Evolutionary conservation across 2,888 invertebrate genomes (phyloP), one percentile per base, ranked within the genome.

Genomic region (Eurytoma californica): DNA sequence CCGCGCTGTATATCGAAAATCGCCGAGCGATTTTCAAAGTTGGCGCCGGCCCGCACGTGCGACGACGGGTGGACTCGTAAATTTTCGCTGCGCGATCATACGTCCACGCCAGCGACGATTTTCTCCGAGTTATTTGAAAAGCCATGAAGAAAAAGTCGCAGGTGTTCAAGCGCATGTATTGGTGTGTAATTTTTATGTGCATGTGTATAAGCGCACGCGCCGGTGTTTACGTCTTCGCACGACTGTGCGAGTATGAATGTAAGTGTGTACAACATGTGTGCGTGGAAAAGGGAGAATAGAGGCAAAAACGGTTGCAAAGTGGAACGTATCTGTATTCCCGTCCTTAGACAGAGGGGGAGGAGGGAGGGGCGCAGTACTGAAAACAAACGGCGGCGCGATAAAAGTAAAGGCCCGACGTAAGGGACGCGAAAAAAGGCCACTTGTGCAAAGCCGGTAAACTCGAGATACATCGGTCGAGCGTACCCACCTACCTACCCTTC

Each of bases 31-130:
- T 51, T 39, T 68, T 65, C 65, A 28, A 77, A 30, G n/a, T 18
- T n/a, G 55, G 14, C 53, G 39, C 3, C 13, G 7, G 20, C 39
- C 4, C 55, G 12, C 68, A 30, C 51, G 20, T 51, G 12, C 82
- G 82, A 67, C 76, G 80, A 82, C 81, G 78, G 78, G 82, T 81
- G 82, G 83, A 81, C 82, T 82, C 84, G 81, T 84, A 83, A 83
- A 83, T 84, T 83, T 82, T 72, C 78, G 82, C 72, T 80, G 68
- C 80, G 82, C 82, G 83, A 83, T 84, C 83, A 82, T 83, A 83
- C 82, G 83, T 84, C 83, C 82, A 82, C 82, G 83, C 82, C 83
- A 83, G 80, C 77, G 81, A 81, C 77, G 72, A 78, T 78, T 81
- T 79, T 72, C 63, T 28, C 24, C 70, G 65, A 69, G 30, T 30